These are phyloP conservation scores for Lapara coniferarum DNA, from an alignment of 2,888 invertebrate species.

Conservation along the genomic window DNA sequence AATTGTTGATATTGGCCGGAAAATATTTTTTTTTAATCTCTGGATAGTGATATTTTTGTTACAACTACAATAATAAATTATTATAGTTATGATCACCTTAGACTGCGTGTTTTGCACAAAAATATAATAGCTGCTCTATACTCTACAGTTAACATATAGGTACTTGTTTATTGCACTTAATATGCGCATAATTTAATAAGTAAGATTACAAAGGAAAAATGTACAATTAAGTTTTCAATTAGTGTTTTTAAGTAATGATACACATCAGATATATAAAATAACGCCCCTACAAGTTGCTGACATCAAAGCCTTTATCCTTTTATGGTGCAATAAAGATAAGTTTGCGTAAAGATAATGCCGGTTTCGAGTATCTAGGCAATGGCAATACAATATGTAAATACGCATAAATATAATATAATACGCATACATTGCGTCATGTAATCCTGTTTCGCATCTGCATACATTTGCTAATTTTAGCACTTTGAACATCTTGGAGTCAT, in stretches of 20 bases:
- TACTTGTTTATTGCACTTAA: no score
- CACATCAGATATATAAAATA: not conserved
- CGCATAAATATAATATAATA: conserved; percentile 1
- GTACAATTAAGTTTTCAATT: no score
- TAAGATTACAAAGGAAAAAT: no score
- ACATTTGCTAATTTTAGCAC: conserved; percentile 14
- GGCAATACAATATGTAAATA: conserved; percentile 15
- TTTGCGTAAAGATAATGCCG: conserved; percentile 22
- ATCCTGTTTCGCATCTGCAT: not conserved
- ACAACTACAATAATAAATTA: no score
- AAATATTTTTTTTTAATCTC: not conserved
- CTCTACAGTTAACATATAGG: no score
- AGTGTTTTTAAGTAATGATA: no score
- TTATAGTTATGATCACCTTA: no score
- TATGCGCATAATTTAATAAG: no score
- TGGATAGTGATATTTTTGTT: no score
- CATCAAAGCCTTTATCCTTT: conserved; percentile 17
- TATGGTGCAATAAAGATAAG: conserved; percentile 20
- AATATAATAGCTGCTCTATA: no score
- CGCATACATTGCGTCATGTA: not conserved
- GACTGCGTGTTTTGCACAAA: no score
- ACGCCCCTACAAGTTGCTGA: not conserved
- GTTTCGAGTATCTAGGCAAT: conserved; percentile 16
- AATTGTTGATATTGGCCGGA: not conserved
- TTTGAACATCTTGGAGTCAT: not conserved